phyloP scores from a whole-genome alignment of 2,113 vertebrate species.

The Psammodynastes pulverulentus region DNA sequence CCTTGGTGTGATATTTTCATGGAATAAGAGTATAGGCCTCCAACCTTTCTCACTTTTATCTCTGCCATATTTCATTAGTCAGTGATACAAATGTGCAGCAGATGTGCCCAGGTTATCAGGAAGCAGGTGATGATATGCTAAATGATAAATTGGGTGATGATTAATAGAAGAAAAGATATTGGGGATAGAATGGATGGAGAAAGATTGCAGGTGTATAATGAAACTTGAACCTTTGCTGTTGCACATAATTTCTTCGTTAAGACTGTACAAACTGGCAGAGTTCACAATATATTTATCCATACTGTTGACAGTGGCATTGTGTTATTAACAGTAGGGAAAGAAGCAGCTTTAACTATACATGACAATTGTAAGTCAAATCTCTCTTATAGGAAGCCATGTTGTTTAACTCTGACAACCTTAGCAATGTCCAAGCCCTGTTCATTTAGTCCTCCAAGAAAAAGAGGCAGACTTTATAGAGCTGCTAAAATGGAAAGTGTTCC shows the following conservation, averaged over 20 bases:
- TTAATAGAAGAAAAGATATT: not conserved
- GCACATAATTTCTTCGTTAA: not conserved
- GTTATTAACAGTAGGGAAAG: not conserved
- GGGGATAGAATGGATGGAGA: not conserved
- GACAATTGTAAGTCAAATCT: not conserved
- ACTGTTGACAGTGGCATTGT: not conserved
- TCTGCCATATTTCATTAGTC: constrained; percentile 17
- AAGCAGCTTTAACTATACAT: not conserved
- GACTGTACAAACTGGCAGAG: not conserved
- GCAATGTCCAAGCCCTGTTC: not conserved
- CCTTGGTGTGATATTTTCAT: not conserved
- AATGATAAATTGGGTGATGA: not conserved
- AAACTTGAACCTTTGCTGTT: not conserved
- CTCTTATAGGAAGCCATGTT: not conserved
- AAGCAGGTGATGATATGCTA: not conserved
- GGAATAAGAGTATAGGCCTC: not conserved
- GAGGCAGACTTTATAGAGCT: not conserved
- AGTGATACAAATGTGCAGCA: constrained; percentile 23
- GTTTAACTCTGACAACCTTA: not conserved
- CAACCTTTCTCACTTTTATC: not conserved
- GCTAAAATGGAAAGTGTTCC: not conserved
- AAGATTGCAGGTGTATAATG: not conserved
- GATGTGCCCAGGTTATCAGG: constrained; percentile 29
- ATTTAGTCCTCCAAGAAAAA: not conserved
- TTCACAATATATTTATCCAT: not conserved